Evolutionary conservation across 1,140 invertebrate species (phyloP), one percentile per base, ranked within the genome.

Genomic region (Semibalanus balanoides): DNA sequence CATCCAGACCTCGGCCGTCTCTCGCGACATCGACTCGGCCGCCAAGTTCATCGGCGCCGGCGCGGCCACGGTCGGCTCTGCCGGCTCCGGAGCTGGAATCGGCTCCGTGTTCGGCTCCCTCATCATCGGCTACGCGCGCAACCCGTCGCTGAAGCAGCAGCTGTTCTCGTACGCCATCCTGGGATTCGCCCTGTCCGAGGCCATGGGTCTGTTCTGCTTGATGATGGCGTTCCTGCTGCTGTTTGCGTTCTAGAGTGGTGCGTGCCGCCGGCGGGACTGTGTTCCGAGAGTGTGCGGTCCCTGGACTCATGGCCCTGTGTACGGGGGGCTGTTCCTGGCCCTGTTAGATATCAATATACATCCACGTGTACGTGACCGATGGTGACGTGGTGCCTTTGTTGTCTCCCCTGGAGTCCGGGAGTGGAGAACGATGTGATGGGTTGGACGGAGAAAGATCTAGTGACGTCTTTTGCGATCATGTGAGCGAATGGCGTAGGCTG

Each of bases 131-230:
- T 99, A 98, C 86, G 97, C 97, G 84, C 85, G 88, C 78, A 99
- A 99, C 87, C 98, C 98, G 84, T 98, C 96, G 77, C 88, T 99
- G 81, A 99, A 99, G 87, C 91, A 93, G 82, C 96, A 99, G 85
- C 88, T 99, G 75, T 99, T 99, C 91, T 98, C 96, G 80, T 99
- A 99, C 84, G 96, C 96, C 88, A 98, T 99, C 86, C 87, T 99
- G 86, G 97, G 96, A 84, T 99, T 99, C 85, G 97, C 97, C 87
- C 87, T 99, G 85, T 99, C 97, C 85, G 97, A 99, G 88, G 97
- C 97, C 86, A 99, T 99, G 97, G 97, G 97, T 90, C 94, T 99
- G 78, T 99, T 99, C 90, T 99, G 97, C 93, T 92, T 99, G 88
- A 99, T 99, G 95, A 99, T 99, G 97, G 96, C 97, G 85, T 99